Conservation (phyloP, 2,797 vertebrate species). For the Xenopus petersii region DNA sequence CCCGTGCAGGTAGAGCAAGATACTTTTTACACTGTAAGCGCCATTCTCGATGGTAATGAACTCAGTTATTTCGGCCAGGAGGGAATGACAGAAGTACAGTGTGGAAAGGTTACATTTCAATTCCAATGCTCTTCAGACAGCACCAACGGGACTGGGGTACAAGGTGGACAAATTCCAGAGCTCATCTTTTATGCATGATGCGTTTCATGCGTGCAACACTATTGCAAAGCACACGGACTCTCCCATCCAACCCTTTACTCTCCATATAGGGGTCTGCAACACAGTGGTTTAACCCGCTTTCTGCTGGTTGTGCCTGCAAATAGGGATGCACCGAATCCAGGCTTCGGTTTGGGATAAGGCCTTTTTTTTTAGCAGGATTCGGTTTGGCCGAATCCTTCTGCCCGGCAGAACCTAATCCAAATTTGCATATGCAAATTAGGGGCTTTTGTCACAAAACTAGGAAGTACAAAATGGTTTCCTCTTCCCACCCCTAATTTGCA, state of each 20-base stretch:
- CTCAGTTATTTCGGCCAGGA: slow-evolving; percentile 98
- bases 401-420: no score
- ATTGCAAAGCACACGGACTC: slow-evolving; percentile 51
- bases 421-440: no score
- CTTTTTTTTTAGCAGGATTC: no score
- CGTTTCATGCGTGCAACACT: slow-evolving; percentile 57
- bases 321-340: no score
- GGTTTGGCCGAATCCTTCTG: no score
- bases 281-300: slow-evolving; percentile 8
- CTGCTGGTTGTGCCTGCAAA: slow-evolving; percentile 21
- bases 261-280: slow-evolving; percentile 1
- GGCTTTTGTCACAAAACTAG: no score
- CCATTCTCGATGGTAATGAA: slow-evolving; percentile 89
- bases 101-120: slow-evolving; percentile 93
- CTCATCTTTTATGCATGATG: slow-evolving; percentile 93
- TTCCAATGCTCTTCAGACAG: slow-evolving; percentile 98
- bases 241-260: neutral
- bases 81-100: slow-evolving; percentile 96
- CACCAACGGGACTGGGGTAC: slow-evolving; percentile 95
- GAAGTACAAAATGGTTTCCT: no score
- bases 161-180: slow-evolving; percentile 97
- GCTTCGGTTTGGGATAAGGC: no score
- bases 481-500: no score
- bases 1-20: slow-evolving; percentile 95
- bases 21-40: slow-evolving; percentile 91